phyloP scores from a whole-genome alignment of 2,113 vertebrate species.

The Thunnus thynnus region DNA sequence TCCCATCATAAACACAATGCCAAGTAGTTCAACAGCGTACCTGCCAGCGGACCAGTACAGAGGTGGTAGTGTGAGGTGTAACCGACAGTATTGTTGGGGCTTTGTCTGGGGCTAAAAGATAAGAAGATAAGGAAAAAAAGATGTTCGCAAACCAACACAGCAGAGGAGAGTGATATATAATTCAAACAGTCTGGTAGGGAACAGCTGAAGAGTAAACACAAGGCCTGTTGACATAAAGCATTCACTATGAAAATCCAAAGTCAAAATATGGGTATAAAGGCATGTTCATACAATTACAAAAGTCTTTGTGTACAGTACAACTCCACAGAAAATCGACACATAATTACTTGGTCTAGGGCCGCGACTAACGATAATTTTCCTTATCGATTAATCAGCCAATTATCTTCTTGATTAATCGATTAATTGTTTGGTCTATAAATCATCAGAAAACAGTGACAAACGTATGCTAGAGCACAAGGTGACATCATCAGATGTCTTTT shows the following conservation, averaged over 20 bases:
- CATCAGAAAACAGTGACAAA: too few species aligned
- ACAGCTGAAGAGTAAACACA: conserved; percentile 48
- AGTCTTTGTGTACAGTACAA: neutral
- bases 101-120: conserved; percentile 90
- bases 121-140: conserved; percentile 21
- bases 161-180: conserved; percentile 48
- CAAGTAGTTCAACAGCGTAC: conserved; percentile 75
- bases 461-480: neutral
- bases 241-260: conserved; percentile 43
- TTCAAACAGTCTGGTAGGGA: conserved; percentile 54
- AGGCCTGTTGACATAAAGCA: conserved; percentile 32
- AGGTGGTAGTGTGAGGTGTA: conserved; percentile 96
- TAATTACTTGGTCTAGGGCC: neutral
- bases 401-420: too few species aligned
- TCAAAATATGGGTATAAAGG: conserved; percentile 24
- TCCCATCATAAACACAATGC: conserved; percentile 5
- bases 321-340: conserved; percentile 10
- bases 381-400: too few species aligned
- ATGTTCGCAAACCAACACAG: conserved; percentile 36
- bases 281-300: conserved; percentile 8
- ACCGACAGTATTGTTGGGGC: conserved; percentile 94
- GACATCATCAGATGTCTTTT: neutral
- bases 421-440: too few species aligned
- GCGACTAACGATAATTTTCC: too few species aligned
- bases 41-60: conserved; percentile 97